Conservation (phyloP, 2,888 invertebrate species). For the Tipula lateralis region DNA sequence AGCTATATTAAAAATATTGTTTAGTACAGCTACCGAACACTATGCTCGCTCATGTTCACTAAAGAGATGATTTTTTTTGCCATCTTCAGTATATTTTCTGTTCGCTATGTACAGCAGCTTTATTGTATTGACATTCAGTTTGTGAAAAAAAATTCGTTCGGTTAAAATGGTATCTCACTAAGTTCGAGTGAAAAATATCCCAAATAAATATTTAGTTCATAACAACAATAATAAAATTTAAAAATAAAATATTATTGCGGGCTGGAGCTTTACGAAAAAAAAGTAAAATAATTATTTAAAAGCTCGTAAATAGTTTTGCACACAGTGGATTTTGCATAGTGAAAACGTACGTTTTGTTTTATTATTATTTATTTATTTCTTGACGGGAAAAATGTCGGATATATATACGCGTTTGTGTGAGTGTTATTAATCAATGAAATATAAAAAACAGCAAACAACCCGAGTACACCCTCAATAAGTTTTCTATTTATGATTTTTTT, state of each 20-base stretch:
- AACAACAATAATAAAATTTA: not conserved
- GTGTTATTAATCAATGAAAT: not conserved
- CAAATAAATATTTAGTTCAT: too few relatives aligned
- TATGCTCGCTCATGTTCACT: not conserved
- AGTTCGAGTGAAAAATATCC: not conserved
- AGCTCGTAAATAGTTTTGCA: not conserved
- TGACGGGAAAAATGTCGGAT: not conserved
- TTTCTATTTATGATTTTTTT: not conserved
- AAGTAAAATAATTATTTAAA: not conserved
- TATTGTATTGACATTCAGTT: slow-evolving; percentile 6
- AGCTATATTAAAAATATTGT: not conserved
- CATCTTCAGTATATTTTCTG: not conserved
- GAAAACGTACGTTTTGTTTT: not conserved
- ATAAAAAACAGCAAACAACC: not conserved
- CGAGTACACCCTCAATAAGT: not conserved
- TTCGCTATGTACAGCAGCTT: not conserved
- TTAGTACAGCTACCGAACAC: not conserved
- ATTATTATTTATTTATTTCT: too few relatives aligned
- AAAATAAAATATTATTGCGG: not conserved
- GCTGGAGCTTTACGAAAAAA: not conserved
- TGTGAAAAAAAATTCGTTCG: not conserved
- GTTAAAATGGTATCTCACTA: not conserved
- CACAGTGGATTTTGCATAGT: not conserved
- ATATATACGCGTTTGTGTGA: not conserved
- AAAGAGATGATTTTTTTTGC: not conserved